These are phyloP conservation scores for Zaprionus africanus DNA, from an alignment of 1,140 invertebrate species.

Conservation along the genomic window DNA sequence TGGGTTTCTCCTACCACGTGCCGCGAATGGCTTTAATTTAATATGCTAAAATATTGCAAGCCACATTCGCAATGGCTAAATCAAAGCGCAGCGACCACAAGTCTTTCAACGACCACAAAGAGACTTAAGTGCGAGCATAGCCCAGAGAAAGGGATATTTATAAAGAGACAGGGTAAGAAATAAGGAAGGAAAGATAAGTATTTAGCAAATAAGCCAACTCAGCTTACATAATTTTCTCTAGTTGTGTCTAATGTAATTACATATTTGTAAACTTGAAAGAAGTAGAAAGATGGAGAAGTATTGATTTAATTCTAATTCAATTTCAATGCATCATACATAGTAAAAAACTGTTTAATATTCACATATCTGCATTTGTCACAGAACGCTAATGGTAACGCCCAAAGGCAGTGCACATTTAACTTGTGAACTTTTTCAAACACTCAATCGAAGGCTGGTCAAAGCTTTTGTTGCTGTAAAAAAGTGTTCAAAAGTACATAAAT, in stretches of 20 bases:
- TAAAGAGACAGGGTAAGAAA: not conserved
- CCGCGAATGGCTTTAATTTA: conserved; percentile 77
- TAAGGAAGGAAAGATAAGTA: conserved; percentile 6
- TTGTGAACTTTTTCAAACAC: conserved; percentile 63
- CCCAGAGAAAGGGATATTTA: conserved; percentile 17
- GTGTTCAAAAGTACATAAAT: conserved; percentile 73
- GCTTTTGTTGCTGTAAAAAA: conserved; percentile 7
- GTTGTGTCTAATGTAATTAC: conserved; percentile 12
- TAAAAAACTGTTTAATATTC: not conserved
- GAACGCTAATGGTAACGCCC: conserved; percentile 2
- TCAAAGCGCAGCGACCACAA: conserved; percentile 68
- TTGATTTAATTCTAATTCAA: too few relatives aligned
- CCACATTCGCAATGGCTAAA: conserved; percentile 65
- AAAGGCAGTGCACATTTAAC: conserved; percentile 45
- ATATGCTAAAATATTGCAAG: conserved; percentile 76
- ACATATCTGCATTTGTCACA: not conserved
- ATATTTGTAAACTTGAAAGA: too few relatives aligned
- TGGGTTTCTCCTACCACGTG: conserved; percentile 29
- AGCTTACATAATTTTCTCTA: conserved; percentile 19
- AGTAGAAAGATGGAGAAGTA: too few relatives aligned
- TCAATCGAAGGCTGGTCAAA: conserved; percentile 10
- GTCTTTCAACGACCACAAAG: conserved; percentile 65
- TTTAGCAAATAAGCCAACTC: conserved; percentile 30
- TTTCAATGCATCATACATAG: too few relatives aligned
- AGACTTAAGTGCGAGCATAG: not conserved